Evolutionary conservation across 1,140 invertebrate species (phyloP).

Genomic region (Apolygus lucorum): DNA sequence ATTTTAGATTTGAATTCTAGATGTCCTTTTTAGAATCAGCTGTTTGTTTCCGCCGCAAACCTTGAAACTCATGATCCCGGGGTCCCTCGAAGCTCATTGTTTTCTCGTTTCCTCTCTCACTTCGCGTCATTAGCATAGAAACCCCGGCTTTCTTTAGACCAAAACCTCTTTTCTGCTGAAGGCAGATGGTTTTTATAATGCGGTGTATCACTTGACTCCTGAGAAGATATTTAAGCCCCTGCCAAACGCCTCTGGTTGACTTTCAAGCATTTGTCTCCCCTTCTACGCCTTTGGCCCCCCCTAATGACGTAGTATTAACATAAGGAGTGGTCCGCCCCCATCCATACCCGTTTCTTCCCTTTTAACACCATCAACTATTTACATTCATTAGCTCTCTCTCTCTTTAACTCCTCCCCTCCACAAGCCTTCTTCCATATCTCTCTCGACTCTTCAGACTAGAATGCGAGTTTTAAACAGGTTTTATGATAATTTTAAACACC

Average conservation of each 20-base stretch:
- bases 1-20: no score
- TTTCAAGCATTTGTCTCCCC: neutral
- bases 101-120: no score
- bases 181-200: neutral
- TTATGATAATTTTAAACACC: neutral
- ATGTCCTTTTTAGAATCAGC: no score
- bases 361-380: neutral
- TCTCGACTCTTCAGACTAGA: neutral
- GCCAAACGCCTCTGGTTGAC: neutral
- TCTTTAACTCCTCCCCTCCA: no score
- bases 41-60: no score
- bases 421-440: no score
- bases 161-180: no score
- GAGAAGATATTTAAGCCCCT: neutral
- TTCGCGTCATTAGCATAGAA: no score
- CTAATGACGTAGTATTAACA: neutral
- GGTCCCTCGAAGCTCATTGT: no score
- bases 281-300: no score
- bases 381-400: neutral
- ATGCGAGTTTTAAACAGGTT: neutral
- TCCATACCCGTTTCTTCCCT: neutral
- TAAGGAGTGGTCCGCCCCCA: neutral
- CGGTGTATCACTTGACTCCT: neutral
- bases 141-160: no score
- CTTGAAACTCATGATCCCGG: no score